These are phyloP conservation scores for Synanthedon andrenaeformis DNA, from an alignment of 2,888 invertebrate species.

Conservation along the genomic window DNA sequence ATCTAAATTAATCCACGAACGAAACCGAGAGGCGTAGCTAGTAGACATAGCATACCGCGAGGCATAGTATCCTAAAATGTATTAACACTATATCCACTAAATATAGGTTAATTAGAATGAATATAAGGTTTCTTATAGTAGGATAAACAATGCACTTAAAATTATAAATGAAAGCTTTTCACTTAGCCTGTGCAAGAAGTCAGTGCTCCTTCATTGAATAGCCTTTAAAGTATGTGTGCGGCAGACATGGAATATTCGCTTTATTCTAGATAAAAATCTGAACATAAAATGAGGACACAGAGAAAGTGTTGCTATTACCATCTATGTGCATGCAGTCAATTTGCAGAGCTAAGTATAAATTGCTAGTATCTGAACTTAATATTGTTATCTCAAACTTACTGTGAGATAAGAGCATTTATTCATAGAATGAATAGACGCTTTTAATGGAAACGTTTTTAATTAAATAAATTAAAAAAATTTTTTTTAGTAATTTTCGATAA, in stretches of 20 bases:
- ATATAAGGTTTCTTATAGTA: no score
- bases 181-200: neutral
- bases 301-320: neutral
- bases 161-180: neutral
- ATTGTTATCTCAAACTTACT: neutral
- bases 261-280: neutral
- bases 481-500: no score
- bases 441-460: no score
- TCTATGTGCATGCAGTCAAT: neutral
- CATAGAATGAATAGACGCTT: no score
- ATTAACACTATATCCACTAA: no score
- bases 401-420: neutral
- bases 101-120: no score
- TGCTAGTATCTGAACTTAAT: neutral
- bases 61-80: no score
- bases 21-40: no score
- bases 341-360: neutral
- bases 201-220: constrained; percentile 5
- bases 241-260: constrained; percentile 1
- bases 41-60: no score
- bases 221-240: constrained; percentile 3
- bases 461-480: no score
- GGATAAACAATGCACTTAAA: no score
- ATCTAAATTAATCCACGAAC: no score
- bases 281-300: neutral